These are phyloP conservation scores for Salminus brasiliensis DNA, from an alignment of 2,113 vertebrate species.

Conservation along the genomic window DNA sequence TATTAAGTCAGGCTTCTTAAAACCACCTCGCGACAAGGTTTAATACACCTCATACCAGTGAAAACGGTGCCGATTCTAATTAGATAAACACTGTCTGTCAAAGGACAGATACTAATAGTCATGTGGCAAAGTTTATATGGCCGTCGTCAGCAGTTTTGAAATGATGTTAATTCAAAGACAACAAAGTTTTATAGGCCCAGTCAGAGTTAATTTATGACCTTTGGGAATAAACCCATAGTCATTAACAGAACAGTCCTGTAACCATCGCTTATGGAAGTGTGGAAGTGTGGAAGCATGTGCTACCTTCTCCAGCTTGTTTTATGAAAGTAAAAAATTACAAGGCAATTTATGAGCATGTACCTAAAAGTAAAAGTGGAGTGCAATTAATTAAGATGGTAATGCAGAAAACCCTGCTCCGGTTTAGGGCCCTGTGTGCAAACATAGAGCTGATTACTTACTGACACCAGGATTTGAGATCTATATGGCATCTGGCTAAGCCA, in stretches of 20 bases:
- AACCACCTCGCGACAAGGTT: conserved; percentile 1
- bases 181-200: conserved; percentile 65
- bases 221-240: conserved; percentile 56
- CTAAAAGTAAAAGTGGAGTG: conserved; percentile 23
- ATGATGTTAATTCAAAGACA: conserved; percentile 57
- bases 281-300: conserved; percentile 36
- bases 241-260: conserved; percentile 59
- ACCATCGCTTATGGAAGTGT: conserved; percentile 41
- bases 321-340: conserved; percentile 39
- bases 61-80: conserved; percentile 27
- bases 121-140: conserved; percentile 28
- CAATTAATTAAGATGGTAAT: conserved; percentile 45
- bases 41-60: conserved; percentile 33
- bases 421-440: background rate
- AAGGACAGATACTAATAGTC: conserved; percentile 11
- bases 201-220: conserved; percentile 61
- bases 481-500: no score
- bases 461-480: no score
- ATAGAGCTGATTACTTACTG: no score
- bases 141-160: conserved; percentile 15
- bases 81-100: conserved; percentile 38
- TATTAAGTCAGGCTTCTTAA: conserved; percentile 15
- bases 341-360: background rate
- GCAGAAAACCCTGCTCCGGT: background rate
- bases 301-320: conserved; percentile 17